Percentiles rank a stretch among this genome's conserved stretches.
These are phyloP conservation scores for Dicerorhinus sumatrensis DNA, from an alignment of 2,113 vertebrate genomes.

Conservation along the genomic window DNA sequence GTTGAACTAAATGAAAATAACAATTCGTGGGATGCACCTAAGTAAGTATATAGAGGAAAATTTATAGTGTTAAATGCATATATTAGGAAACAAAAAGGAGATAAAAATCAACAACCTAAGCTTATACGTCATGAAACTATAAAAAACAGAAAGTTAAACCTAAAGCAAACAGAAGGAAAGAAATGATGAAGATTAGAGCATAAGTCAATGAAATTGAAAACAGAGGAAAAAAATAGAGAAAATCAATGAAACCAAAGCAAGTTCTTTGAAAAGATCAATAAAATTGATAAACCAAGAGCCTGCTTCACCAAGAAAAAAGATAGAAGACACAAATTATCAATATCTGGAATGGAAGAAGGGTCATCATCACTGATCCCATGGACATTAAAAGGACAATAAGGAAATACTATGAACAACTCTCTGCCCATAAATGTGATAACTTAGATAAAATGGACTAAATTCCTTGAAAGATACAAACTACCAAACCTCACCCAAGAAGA, in stretches of 20 bases:
- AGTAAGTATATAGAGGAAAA: background rate
- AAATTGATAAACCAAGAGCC: background rate
- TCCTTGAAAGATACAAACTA: background rate
- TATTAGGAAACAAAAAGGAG: background rate
- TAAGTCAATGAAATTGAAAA: background rate
- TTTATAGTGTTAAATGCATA: background rate
- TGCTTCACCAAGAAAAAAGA: background rate
- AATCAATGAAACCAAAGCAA: background rate
- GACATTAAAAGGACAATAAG: background rate
- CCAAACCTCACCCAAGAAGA: background rate
- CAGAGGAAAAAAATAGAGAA: background rate
- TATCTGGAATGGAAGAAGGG: background rate
- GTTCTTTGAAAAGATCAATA: background rate
- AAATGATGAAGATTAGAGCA: background rate
- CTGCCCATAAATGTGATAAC: background rate
- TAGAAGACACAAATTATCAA: background rate
- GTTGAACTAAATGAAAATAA: background rate
- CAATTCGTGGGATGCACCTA: background rate
- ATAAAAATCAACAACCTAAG: background rate
- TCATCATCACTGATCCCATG: background rate
- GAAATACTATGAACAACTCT: background rate
- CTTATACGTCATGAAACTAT: background rate
- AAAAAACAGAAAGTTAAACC: background rate
- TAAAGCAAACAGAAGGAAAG: background rate
- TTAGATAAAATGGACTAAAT: background rate